A percentile compares a stretch with the other conserved stretches of the same genome.
Evolutionary conservation across 2,888 invertebrate species (phyloP).

Genomic region (Esperia sulphurella): DNA sequence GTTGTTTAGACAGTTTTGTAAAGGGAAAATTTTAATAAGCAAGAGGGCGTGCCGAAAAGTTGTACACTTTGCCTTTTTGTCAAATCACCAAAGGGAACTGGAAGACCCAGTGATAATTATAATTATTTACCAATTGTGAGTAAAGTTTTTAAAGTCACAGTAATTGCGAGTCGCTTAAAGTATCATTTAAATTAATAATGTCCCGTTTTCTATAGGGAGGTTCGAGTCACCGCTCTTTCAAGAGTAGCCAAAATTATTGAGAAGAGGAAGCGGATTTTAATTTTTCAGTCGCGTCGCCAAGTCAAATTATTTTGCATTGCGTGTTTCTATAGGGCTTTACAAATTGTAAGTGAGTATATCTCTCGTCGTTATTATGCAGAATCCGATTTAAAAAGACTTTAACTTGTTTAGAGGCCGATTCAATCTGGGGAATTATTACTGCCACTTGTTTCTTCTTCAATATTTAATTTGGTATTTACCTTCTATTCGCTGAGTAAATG

Average conservation of each 20-base stretch:
- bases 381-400: slow-evolving; percentile 37
- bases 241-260: slow-evolving; percentile 48
- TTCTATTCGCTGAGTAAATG: not conserved
- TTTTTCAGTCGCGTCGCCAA: slow-evolving; percentile 53
- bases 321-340: slow-evolving; percentile 56
- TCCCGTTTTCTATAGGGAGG: slow-evolving; percentile 51
- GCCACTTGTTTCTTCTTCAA: slow-evolving; percentile 21
- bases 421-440: slow-evolving; percentile 15
- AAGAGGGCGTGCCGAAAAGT: slow-evolving; percentile 62
- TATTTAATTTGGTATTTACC: not conserved
- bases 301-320: slow-evolving; percentile 68
- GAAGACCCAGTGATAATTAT: slow-evolving; percentile 65
- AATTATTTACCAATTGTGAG: slow-evolving; percentile 76
- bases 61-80: slow-evolving; percentile 71
- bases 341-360: slow-evolving; percentile 44
- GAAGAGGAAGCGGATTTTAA: slow-evolving; percentile 48
- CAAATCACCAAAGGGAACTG: slow-evolving; percentile 55
- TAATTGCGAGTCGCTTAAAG: slow-evolving; percentile 68
- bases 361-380: slow-evolving; percentile 35
- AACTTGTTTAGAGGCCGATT: slow-evolving; percentile 28
- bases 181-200: slow-evolving; percentile 69
- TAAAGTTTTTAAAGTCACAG: slow-evolving; percentile 56
- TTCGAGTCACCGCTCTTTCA: slow-evolving; percentile 41
- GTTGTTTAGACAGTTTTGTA: slow-evolving; percentile 44
- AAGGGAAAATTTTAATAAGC: slow-evolving; percentile 70